Conservation (phyloP, 2,113 vertebrate species). For the Redunca redunca region DNA sequence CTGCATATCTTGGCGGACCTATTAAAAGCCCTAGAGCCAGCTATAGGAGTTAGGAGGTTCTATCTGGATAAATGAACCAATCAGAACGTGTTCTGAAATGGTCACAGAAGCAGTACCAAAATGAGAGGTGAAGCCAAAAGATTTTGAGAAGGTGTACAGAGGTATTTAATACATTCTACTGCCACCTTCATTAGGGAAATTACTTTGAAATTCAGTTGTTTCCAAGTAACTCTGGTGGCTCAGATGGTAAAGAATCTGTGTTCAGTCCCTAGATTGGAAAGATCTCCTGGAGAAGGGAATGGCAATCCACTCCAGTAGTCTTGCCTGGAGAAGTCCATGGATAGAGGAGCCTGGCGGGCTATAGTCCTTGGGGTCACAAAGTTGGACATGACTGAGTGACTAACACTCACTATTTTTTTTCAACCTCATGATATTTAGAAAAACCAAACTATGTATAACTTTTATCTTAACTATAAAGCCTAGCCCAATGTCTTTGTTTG, state of each 20-base stretch:
- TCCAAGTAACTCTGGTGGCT: neutral
- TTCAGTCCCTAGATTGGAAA: neutral
- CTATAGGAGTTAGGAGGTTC: neutral
- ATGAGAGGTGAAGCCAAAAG: neutral
- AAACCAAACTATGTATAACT: neutral
- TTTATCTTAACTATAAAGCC: neutral
- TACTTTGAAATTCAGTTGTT: neutral
- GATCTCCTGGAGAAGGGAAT: neutral
- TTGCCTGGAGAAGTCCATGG: neutral
- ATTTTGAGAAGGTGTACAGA: neutral
- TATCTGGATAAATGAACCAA: neutral
- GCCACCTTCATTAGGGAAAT: neutral
- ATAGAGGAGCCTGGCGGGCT: neutral
- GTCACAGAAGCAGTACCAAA: neutral
- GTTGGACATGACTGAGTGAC: neutral
- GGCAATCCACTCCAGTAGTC: neutral
- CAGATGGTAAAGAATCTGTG: neutral
- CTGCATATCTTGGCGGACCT: neutral
- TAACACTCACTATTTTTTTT: neutral
- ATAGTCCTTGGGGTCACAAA: neutral
- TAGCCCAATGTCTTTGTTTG: neutral
- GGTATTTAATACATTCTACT: neutral
- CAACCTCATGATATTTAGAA: neutral
- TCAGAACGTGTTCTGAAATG: neutral
- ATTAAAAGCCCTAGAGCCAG: neutral